Conservation (phyloP, 2,113 vertebrate genomes). For the Ailurus styani region DNA sequence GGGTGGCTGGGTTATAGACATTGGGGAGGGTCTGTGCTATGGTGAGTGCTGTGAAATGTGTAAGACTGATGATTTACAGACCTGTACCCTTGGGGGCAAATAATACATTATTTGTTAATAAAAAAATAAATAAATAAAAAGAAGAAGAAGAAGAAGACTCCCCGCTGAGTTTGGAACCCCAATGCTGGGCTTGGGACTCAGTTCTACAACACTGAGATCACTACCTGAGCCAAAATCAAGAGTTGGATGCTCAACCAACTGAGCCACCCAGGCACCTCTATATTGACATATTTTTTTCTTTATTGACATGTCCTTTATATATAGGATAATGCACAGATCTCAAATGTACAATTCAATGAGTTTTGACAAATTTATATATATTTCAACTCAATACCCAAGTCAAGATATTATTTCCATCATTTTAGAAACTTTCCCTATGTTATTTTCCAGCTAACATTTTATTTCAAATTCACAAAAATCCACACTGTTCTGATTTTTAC, state of each 20-base stretch:
- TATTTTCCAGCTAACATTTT: background rate
- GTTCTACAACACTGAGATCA: background rate
- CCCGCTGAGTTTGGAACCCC: background rate
- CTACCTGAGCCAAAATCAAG: background rate
- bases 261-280: background rate
- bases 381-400: background rate
- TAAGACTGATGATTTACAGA: too few species aligned
- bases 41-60: too few species aligned
- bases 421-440: background rate
- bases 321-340: background rate
- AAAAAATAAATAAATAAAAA: too few species aligned
- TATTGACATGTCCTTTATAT: background rate
- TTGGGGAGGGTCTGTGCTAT: too few species aligned
- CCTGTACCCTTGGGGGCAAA: too few species aligned
- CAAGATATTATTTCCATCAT: background rate
- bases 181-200: too few species aligned
- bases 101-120: too few species aligned
- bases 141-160: too few species aligned
- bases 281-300: background rate
- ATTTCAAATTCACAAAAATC: background rate
- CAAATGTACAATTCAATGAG: background rate
- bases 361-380: background rate
- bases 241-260: background rate
- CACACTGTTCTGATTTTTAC: background rate
- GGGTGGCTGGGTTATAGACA: too few species aligned